phyloP scores from a whole-genome alignment of 1,140 invertebrate genomes.

The Microplitis mediator region DNA sequence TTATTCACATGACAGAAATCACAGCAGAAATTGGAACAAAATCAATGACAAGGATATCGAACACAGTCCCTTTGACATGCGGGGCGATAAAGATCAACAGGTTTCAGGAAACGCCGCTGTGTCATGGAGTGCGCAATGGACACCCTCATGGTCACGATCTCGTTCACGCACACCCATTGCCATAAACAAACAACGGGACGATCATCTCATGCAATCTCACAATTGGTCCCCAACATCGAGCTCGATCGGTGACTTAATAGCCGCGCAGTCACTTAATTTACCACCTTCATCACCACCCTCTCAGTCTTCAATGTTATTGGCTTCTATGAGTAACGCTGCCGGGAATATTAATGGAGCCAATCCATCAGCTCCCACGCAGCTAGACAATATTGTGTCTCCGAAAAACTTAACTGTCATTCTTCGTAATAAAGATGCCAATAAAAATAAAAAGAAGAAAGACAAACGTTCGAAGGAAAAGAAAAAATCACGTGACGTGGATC shows the following conservation, averaged over 20 bases:
- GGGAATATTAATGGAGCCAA: not conserved
- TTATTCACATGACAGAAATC: slow-evolving; percentile 43
- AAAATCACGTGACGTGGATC: slow-evolving; percentile 57
- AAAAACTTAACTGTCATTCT: slow-evolving; percentile 65
- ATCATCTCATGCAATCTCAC: slow-evolving; percentile 41
- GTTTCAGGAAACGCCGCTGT: not conserved
- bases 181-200: not conserved
- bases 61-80: not conserved
- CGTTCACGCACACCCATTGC: slow-evolving; percentile 50
- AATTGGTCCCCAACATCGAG: slow-evolving; percentile 49
- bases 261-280: not conserved
- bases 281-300: slow-evolving; percentile 17
- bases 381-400: slow-evolving; percentile 49
- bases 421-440: slow-evolving; percentile 64
- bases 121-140: slow-evolving; percentile 56
- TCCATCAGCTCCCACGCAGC: slow-evolving; percentile 3
- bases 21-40: slow-evolving; percentile 51
- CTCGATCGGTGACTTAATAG: not conserved
- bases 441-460: slow-evolving; percentile 66
- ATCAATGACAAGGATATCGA: slow-evolving; percentile 46
- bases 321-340: not conserved
- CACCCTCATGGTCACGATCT: slow-evolving; percentile 62
- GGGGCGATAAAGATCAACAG: not conserved
- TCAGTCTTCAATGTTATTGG: not conserved
- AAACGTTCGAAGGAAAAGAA: slow-evolving; percentile 58